phyloP scores from a whole-genome alignment of 2,888 invertebrate species.

The Himalopsyche anomala region DNA sequence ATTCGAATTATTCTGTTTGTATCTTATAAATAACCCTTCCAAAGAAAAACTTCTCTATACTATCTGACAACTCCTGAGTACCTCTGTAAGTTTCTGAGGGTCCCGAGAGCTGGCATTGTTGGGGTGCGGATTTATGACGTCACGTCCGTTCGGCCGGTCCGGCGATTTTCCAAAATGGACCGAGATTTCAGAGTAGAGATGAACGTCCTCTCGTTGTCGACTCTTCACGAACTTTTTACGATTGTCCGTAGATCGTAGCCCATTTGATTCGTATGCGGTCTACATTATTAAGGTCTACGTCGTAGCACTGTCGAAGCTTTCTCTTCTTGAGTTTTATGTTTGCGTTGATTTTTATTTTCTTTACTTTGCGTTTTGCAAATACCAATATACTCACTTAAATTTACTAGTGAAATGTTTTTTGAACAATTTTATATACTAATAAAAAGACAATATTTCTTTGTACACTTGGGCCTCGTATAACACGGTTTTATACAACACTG shows the following conservation, averaged over 20 bases:
- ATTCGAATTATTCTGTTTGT: background rate
- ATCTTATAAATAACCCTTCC: background rate
- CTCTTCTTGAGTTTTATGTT: too few relatives aligned
- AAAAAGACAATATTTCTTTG: too few relatives aligned
- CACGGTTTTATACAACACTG: too few relatives aligned
- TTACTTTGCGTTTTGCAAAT: too few relatives aligned
- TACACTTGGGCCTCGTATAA: too few relatives aligned
- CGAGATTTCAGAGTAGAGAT: conserved; percentile 20
- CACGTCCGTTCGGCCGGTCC: conserved; percentile 21
- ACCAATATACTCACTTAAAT: too few relatives aligned
- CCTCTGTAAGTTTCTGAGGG: conserved; percentile 7
- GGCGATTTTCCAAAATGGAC: conserved; percentile 14
- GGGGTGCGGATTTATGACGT: conserved; percentile 15
- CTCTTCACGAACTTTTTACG: conserved; percentile 34
- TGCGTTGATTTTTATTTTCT: too few relatives aligned
- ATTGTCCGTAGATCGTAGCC: conserved; percentile 24
- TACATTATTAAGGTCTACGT: conserved; percentile 31
- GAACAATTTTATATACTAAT: too few relatives aligned
- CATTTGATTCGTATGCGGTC: conserved; percentile 31
- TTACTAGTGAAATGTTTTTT: too few relatives aligned
- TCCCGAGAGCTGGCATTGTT: conserved; percentile 10
- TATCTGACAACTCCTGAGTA: conserved; percentile 16
- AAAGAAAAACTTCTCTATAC: background rate
- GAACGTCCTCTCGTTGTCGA: conserved; percentile 16
- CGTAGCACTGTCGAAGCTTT: conserved; percentile 11